A percentile compares a stretch with the other conserved stretches of the same genome.
Evolutionary conservation across 2,797 vertebrate species (phyloP).

Genomic region (Eulemur rubriventer): DNA sequence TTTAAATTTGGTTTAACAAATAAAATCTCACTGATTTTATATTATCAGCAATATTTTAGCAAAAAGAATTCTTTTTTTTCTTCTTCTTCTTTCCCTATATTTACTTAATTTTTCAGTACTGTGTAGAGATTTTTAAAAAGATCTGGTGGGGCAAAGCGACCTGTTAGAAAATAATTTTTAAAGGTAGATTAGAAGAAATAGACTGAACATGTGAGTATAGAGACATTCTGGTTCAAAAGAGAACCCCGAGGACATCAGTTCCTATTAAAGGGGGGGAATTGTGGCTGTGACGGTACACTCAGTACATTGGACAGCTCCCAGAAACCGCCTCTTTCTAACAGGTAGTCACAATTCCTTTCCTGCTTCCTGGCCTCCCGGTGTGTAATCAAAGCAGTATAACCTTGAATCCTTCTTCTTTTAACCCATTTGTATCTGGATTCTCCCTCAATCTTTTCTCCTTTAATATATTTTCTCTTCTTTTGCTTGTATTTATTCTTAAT

Average conservation of each 20-base stretch:
- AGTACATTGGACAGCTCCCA: constrained; percentile 86
- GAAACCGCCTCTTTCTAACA: constrained; percentile 4
- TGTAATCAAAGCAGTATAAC: not conserved
- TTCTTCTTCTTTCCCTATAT: not conserved
- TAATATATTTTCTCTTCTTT: not conserved
- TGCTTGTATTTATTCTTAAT: not conserved
- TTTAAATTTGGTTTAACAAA: not conserved
- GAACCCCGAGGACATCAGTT: not conserved
- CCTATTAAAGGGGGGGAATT: not conserved
- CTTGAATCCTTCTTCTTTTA: not conserved
- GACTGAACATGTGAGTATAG: not conserved
- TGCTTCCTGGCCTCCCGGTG: not conserved
- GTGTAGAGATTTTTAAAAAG: not conserved
- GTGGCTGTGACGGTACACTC: not conserved
- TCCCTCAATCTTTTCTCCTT: not conserved
- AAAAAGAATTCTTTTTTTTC: not conserved
- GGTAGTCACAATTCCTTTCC: constrained; percentile 19
- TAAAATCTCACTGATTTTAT: not conserved
- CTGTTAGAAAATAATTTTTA: not conserved
- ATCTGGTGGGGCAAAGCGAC: not conserved
- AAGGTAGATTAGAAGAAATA: not conserved
- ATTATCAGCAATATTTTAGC: not conserved
- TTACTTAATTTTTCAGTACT: not conserved
- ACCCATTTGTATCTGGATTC: not conserved
- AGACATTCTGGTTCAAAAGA: not conserved